Evolutionary conservation across 2,888 invertebrate genomes (phyloP).

Genomic region (Drosophila mercatorum): DNA sequence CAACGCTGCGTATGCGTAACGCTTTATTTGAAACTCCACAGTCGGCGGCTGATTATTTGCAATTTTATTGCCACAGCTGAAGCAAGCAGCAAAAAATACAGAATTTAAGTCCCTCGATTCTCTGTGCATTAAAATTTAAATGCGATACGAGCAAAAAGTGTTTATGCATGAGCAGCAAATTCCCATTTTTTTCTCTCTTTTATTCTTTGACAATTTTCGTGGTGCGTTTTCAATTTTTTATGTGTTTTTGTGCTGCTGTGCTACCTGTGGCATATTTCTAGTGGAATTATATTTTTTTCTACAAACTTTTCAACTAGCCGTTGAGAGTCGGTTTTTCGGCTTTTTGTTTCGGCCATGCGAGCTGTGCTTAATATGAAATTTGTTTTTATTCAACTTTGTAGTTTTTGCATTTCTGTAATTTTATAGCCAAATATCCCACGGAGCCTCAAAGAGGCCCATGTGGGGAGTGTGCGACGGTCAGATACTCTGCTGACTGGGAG

Average conservation of each 20-base stretch:
- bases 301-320: neutral
- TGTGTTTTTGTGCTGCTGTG: conserved; percentile 1
- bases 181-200: neutral
- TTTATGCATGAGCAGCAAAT: conserved; percentile 37
- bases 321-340: neutral
- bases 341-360: neutral
- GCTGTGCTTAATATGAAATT: neutral
- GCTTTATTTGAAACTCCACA: conserved; percentile 16
- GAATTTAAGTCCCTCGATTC: conserved; percentile 1
- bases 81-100: neutral
- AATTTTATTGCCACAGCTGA: conserved; percentile 35
- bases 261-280: conserved; percentile 6
- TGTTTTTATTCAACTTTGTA: neutral
- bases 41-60: conserved; percentile 30
- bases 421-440: conserved; percentile 5
- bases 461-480: neutral
- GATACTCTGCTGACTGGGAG: too few relatives aligned
- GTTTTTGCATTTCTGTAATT: neutral
- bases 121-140: conserved; percentile 42
- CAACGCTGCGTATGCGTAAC: conserved; percentile 45
- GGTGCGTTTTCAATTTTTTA: conserved; percentile 38
- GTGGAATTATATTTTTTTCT: neutral
- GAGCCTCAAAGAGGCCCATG: neutral
- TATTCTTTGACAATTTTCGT: conserved; percentile 22
- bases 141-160: conserved; percentile 13